These are phyloP conservation scores for Hydractinia echinata DNA, from an alignment of 30 jellyfish, hydroid and myxozoan genomes.

Conservation along the genomic window DNA sequence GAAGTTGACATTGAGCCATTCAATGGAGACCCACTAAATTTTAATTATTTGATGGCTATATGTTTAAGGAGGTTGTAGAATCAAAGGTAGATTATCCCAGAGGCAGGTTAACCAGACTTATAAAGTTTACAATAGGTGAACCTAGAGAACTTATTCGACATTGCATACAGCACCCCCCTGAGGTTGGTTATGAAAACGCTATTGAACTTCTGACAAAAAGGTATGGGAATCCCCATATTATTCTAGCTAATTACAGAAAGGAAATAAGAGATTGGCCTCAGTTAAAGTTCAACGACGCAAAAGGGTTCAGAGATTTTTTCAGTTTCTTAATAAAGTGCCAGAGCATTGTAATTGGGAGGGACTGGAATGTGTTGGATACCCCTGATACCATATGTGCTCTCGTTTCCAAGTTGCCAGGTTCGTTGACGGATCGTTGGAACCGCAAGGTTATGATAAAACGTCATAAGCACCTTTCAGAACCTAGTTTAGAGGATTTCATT, in stretches of 20 bases:
- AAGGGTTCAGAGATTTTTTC: neutral
- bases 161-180: constrained; percentile 22
- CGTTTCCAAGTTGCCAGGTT: constrained; percentile 22
- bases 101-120: constrained; percentile 32
- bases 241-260: neutral
- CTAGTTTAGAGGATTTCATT: neutral
- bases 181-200: constrained; percentile 27
- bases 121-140: constrained; percentile 35
- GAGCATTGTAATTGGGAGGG: neutral
- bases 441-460: constrained; percentile 5
- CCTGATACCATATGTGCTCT: constrained; percentile 17
- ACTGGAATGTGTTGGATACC: constrained; percentile 7
- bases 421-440: constrained; percentile 27
- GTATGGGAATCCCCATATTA: neutral
- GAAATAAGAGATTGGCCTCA: neutral
- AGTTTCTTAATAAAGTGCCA: neutral
- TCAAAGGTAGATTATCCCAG: constrained; percentile 15
- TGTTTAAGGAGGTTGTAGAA: constrained; percentile 23
- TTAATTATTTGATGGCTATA: constrained; percentile 15
- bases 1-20: constrained; percentile 26
- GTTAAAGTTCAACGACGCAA: neutral
- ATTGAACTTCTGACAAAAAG: neutral
- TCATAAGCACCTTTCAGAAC: neutral
- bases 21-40: constrained; percentile 24
- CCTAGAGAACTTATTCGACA: constrained; percentile 28